Evolutionary conservation across 2,888 invertebrate species (phyloP).

Genomic region (Scaptomyza polygonia): DNA sequence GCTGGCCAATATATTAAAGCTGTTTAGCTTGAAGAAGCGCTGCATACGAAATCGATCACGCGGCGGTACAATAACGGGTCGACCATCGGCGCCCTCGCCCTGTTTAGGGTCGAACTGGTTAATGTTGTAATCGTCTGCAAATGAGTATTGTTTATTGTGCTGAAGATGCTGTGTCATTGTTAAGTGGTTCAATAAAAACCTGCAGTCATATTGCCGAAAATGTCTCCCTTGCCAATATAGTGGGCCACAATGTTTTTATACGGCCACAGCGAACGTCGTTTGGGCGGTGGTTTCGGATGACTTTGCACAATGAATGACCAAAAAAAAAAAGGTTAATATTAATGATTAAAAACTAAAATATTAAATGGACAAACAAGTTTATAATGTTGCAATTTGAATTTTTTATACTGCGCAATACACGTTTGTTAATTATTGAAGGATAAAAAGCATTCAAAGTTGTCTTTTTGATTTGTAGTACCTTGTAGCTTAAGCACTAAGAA

Average conservation of each 20-base stretch:
- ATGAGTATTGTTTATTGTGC: slow-evolving; percentile 45
- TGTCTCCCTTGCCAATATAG: slow-evolving; percentile 92
- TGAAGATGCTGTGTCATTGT: slow-evolving; percentile 51
- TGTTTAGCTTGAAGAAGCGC: slow-evolving; percentile 92
- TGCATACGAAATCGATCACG: slow-evolving; percentile 91
- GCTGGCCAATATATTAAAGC: slow-evolving; percentile 94
- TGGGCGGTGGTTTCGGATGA: slow-evolving; percentile 81
- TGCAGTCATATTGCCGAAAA: slow-evolving; percentile 91
- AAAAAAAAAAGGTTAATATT: slow-evolving; percentile 20
- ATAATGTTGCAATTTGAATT: neutral
- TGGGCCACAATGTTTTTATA: slow-evolving; percentile 90
- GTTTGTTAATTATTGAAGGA: neutral
- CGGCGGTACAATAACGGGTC: slow-evolving; percentile 91
- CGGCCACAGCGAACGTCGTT: slow-evolving; percentile 79
- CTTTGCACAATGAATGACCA: slow-evolving; percentile 67
- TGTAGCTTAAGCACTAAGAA: neutral
- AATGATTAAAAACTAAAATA: slow-evolving; percentile 8
- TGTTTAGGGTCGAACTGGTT: slow-evolving; percentile 91
- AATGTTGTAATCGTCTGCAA: slow-evolving; percentile 86
- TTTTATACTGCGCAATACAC: neutral
- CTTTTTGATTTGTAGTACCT: neutral
- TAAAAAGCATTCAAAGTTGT: neutral
- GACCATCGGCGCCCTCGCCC: slow-evolving; percentile 91
- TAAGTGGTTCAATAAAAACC: slow-evolving; percentile 84
- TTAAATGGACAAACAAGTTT: slow-evolving; percentile 24